Evolutionary conservation across 1,140 invertebrate species (phyloP).

Genomic region (Heterodera schachtii): DNA sequence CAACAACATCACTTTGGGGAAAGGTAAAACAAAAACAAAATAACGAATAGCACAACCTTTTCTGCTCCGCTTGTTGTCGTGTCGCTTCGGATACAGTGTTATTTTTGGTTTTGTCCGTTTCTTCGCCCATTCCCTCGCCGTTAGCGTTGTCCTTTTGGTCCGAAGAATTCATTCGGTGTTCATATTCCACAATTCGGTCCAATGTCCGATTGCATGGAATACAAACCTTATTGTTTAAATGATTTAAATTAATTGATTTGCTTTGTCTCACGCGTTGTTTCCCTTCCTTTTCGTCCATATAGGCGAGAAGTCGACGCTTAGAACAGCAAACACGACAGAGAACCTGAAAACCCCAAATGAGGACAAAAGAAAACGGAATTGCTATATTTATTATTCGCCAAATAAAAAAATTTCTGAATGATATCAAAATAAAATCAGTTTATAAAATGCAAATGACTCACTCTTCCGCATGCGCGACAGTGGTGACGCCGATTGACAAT

Average conservation of each 20-base stretch:
- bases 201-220: slow-evolving; percentile 41
- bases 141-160: background rate
- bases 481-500: slow-evolving; percentile 49
- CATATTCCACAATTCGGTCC: slow-evolving; percentile 44
- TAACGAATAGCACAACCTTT: background rate
- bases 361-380: no score
- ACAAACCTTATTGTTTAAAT: slow-evolving; percentile 27
- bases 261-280: slow-evolving; percentile 26
- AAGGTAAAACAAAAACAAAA: background rate
- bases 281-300: slow-evolving; percentile 39
- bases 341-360: slow-evolving; percentile 12
- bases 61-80: background rate
- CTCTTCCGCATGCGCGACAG: slow-evolving; percentile 39
- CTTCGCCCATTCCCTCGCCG: background rate
- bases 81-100: background rate
- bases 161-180: slow-evolving; percentile 13
- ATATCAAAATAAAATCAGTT: no score
- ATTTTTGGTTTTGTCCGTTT: background rate
- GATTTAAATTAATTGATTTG: background rate
- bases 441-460: background rate
- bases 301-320: slow-evolving; percentile 33
- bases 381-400: no score
- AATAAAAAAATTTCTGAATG: no score
- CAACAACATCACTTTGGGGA: background rate
- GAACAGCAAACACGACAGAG: slow-evolving; percentile 40